Base-by-base conservation (phyloP, 2,113 vertebrate genomes). In the Microtus ochrogaster region DNA sequence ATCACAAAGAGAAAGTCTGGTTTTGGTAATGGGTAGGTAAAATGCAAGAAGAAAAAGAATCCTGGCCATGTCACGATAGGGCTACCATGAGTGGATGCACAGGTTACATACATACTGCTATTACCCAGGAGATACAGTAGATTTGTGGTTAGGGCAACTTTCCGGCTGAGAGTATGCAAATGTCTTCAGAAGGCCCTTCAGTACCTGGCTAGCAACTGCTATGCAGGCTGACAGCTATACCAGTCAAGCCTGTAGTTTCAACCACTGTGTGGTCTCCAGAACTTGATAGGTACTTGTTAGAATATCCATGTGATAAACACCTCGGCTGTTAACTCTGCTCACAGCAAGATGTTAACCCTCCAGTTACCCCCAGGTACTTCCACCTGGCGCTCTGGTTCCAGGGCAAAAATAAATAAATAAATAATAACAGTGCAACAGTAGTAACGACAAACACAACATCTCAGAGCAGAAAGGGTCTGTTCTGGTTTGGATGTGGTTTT, bases 371-470 rank as follows among this genome's bases (percentile, higher is more conserved):
- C 28, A 82, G 33, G 47, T 39, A 33, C 39, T 17, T 63, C 30
- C 36, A 19, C 52, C 28, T 70, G 39, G 22, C 47, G 7, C 73
- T 61, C 76, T 13, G 39, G 49, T 91, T 58, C 70, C 52, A 78
- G 58, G 39, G 58, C 61, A 84, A 82, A 82, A 52, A 52, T 2
- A 52, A 52, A 52, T 0, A 52, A 52, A 52, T 0, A 52, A 83
- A 66, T 79, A 66, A 66, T 0, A 66, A 30, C 2, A 66, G 49
- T 16, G 39, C 7, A 6, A 12, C 1, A 12, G 0, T 7, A 19
- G 30, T 52, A 79, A 26, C 0, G 52, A 55, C 52, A 55, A 55
- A 55, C 55, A 55, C 16, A 55, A 16, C 55, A 55, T 1, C 24
- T 33, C 30, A 28, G 28, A 49, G 61, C 13, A 47, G n/a, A 39